Conservation (phyloP, 2,113 vertebrate genomes). For the Aptenodytes patagonicus region DNA sequence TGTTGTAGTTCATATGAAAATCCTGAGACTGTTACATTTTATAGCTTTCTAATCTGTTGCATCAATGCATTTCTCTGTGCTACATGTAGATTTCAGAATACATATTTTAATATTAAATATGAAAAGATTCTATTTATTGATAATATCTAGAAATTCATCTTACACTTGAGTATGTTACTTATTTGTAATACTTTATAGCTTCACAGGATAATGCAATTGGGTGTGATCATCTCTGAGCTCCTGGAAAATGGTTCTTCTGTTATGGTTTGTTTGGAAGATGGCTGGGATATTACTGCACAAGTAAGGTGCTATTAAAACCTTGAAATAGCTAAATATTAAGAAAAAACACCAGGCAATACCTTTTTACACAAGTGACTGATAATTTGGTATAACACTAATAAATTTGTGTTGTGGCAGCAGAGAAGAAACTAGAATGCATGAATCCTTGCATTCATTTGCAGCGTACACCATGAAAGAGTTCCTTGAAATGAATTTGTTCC, state of each 20-base stretch:
- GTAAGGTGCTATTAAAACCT: conserved; percentile 70
- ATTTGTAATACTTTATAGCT: conserved; percentile 75
- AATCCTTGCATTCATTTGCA: not conserved
- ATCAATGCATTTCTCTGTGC: not conserved
- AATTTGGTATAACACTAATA: not conserved
- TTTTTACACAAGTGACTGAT: not conserved
- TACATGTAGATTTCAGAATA: not conserved
- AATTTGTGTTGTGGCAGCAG: not conserved
- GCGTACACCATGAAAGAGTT: not conserved
- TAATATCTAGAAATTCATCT: not conserved
- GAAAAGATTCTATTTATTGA: not conserved
- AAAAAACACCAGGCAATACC: not conserved
- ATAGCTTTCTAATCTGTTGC: not conserved
- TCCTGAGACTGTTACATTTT: not conserved
- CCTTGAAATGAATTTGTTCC: not conserved
- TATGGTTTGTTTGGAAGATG: conserved; percentile 94
- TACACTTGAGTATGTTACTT: not conserved
- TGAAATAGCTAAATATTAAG: not conserved
- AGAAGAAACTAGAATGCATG: not conserved
- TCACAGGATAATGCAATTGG: conserved; percentile 92
- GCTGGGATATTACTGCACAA: conserved; percentile 97
- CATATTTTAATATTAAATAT: not conserved
- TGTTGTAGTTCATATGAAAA: not conserved
- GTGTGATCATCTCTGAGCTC: conserved; percentile 88
- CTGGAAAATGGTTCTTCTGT: conserved; percentile 94